Conservation (phyloP, 2,797 vertebrate species). For the Bradypus variegatus region DNA sequence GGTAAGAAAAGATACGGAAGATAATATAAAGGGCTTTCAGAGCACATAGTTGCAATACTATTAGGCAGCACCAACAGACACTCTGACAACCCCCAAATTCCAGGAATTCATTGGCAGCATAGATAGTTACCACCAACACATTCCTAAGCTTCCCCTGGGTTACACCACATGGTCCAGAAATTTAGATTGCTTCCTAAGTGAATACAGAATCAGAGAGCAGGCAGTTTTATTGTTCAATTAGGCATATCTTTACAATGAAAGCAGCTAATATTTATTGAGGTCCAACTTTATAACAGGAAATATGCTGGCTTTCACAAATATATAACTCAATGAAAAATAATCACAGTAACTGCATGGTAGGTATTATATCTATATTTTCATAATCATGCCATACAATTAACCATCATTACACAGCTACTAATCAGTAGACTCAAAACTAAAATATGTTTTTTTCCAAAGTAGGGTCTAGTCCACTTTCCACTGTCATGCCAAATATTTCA, state of each 20-base stretch:
- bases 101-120: background rate
- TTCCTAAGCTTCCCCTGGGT: constrained; percentile 27
- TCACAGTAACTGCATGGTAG: background rate
- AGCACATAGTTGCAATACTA: constrained; percentile 11
- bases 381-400: background rate
- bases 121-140: background rate
- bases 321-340: constrained; percentile 22
- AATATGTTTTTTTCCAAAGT: background rate
- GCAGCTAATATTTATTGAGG: background rate
- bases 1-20: background rate
- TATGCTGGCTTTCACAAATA: background rate
- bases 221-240: background rate
- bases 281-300: background rate
- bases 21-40: background rate
- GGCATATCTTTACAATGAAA: background rate
- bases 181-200: background rate
- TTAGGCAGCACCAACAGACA: background rate
- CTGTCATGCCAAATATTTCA: background rate
- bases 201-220: background rate
- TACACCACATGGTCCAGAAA: background rate
- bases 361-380: background rate
- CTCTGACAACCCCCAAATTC: constrained; percentile 21
- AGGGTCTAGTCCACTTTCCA: background rate
- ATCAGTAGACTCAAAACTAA: constrained; percentile 11
- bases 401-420: background rate